phyloP scores from a whole-genome alignment of 2,888 invertebrate species.

The Enchytraeus crypticus region DNA sequence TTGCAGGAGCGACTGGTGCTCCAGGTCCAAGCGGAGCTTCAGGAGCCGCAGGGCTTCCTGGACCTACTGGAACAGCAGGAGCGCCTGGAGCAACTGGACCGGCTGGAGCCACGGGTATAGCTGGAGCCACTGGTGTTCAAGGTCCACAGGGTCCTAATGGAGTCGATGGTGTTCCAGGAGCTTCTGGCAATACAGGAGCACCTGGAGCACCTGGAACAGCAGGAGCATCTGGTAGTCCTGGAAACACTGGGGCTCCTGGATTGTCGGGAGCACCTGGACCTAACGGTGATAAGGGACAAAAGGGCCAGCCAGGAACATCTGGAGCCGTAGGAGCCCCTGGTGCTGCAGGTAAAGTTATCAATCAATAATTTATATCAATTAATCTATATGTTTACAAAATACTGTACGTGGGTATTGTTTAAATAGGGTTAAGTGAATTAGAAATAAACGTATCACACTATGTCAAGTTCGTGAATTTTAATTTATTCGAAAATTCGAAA shows the following conservation, averaged over 20 bases:
- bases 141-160: conserved; percentile 5
- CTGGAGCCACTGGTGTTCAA: conserved; percentile 12
- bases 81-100: background rate
- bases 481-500: too few species aligned
- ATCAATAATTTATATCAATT: too few species aligned
- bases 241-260: conserved; percentile 8
- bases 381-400: too few species aligned
- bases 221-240: conserved; percentile 8
- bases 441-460: too few species aligned
- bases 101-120: conserved; percentile 13
- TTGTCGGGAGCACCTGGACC: background rate
- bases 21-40: conserved; percentile 2
- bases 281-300: conserved; percentile 5
- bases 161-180: background rate
- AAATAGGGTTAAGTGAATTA: too few species aligned
- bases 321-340: conserved; percentile 12
- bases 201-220: conserved; percentile 3
- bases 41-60: conserved; percentile 7
- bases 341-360: too few species aligned
- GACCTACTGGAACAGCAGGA: conserved; percentile 4
- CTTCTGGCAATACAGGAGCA: conserved; percentile 1
- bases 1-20: conserved; percentile 14
- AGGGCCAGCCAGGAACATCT: background rate
- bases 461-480: too few species aligned
- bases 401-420: too few species aligned